Percentiles rank a stretch among this genome's conserved stretches.
These are phyloP conservation scores for Camponotus vicinus DNA, from an alignment of 1,140 invertebrate species.

Conservation along the genomic window DNA sequence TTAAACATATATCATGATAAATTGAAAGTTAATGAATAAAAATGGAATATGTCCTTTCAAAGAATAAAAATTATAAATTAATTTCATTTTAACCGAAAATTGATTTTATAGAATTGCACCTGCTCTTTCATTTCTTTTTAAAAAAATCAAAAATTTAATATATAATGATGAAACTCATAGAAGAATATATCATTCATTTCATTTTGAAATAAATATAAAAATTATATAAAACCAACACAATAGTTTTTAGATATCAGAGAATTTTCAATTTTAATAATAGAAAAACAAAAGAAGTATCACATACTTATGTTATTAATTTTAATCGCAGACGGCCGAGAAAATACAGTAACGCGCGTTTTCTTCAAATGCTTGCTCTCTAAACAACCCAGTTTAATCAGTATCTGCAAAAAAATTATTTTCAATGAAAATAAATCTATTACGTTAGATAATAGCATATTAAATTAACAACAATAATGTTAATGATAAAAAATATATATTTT, in stretches of 20 bases:
- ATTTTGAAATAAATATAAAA: neutral
- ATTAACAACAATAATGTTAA: too few relatives aligned
- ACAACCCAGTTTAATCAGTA: conserved; percentile 83
- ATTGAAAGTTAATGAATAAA: conserved; percentile 25
- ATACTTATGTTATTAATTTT: conserved; percentile 76
- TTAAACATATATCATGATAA: conserved; percentile 36
- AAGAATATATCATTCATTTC: neutral
- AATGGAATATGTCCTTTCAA: conserved; percentile 14
- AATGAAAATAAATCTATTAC: conserved; percentile 24
- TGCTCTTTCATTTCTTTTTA: neutral
- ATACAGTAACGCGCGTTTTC: conserved; percentile 78
- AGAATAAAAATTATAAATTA: neutral
- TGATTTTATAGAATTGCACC: neutral
- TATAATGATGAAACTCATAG: neutral
- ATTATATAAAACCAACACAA: neutral
- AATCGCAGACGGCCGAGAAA: conserved; percentile 80
- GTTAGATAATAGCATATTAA: neutral
- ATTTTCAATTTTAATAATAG: conserved; percentile 46
- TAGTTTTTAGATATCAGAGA: neutral
- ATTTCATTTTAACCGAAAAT: neutral
- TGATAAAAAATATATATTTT: too few relatives aligned
- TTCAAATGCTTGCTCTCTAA: conserved; percentile 78
- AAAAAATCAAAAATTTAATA: neutral
- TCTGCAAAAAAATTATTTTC: conserved; percentile 78
- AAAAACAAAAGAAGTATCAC: neutral